Percentiles rank a stretch among this genome's conserved stretches.
phyloP scores from a whole-genome alignment of 2,888 invertebrate species.

The Synanthedon vespiformis region DNA sequence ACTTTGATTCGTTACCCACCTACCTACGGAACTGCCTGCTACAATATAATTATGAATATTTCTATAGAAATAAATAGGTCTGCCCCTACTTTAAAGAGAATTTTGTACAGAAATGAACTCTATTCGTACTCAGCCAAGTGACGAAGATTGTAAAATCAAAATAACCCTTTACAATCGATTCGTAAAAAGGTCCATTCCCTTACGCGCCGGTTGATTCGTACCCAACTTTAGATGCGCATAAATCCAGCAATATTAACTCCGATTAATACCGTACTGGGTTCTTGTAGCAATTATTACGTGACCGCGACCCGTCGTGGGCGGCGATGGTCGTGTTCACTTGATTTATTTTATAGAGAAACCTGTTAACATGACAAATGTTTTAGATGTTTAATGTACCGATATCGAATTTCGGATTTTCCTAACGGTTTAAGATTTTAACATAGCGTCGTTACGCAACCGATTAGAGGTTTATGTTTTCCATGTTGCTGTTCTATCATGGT shows the following conservation, averaged over 20 bases:
- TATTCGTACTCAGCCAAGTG: no score
- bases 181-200: constrained; percentile 21
- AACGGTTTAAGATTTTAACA: background rate
- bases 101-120: no score
- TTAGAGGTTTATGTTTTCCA: background rate
- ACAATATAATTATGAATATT: no score
- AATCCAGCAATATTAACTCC: constrained; percentile 5
- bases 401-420: background rate
- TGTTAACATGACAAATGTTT: background rate
- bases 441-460: background rate
- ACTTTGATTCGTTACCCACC: no score
- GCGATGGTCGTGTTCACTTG: background rate
- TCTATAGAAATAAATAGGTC: no score
- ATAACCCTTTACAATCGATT: background rate
- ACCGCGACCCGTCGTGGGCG: background rate
- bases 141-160: background rate
- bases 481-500: no score
- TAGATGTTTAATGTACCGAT: background rate
- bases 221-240: constrained; percentile 20
- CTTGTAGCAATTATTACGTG: background rate
- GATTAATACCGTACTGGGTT: background rate
- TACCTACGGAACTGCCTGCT: no score
- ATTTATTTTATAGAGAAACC: background rate
- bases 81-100: no score
- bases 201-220: constrained; percentile 16